Evolutionary conservation across 2,888 invertebrate species (phyloP), one percentile per base, ranked within the genome.

Genomic region (Rapana venosa): DNA sequence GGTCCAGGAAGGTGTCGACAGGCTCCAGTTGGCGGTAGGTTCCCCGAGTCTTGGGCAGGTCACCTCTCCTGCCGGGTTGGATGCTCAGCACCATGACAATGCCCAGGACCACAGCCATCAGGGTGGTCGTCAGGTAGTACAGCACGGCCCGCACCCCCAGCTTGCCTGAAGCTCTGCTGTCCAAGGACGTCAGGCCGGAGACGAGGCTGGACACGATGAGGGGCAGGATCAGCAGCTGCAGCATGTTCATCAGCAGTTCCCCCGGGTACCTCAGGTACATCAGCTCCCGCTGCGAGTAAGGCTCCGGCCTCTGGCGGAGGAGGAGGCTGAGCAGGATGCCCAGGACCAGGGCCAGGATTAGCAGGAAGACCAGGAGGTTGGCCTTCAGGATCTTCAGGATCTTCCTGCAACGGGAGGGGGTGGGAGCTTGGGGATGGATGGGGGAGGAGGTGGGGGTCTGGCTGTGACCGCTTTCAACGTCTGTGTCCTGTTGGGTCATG

Each of bases 111-210:
- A 99, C 99, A 15, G 99, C 99, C 94, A 98, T 97, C 66, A 99
- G 96, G 11, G 99, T 99, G 35, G 99, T 99, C 88, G 97, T 97
- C 97, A 98, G 97, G 96, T 99, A 99, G 96, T 98, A 99, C 66
- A 97, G 96, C 92, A 99, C 98, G 32, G 99, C 98, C 87, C 98
- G 97, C 81, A 97, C 97, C 56, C 98, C 98, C 94, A 98, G 98
- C 97, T 97, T 98, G 95, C 98, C 98, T 94, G 98, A 98, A n/a
- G 74, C 22, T 30, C 74, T n/a, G 74, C 26, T 30, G 96, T 99
- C 99, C 95, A 99, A 96, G 0, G 98, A 97, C 74, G 98, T 98
- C 92, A 99, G 98, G 84, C 97, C 97, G 92, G 97, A 96, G 89
- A 97, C 97, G 70, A 97, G 96, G 81, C 97, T 97, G 56, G 97